phyloP scores from a whole-genome alignment of 1,140 invertebrate species.

The Tachypleus tridentatus region DNA sequence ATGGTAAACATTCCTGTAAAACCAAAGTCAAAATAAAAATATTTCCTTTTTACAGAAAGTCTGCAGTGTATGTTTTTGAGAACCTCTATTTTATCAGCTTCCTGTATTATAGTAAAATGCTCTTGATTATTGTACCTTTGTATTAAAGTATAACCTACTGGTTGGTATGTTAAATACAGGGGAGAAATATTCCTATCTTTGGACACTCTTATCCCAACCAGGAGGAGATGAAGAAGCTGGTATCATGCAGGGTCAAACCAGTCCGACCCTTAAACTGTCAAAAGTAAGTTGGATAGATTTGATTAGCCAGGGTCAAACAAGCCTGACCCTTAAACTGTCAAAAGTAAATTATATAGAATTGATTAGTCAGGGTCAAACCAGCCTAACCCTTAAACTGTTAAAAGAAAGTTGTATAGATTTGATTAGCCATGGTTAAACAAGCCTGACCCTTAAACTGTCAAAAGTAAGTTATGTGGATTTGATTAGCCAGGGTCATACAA shows the following conservation, averaged over 20 bases:
- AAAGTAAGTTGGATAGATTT: constrained; percentile 24
- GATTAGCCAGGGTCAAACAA: too few species aligned
- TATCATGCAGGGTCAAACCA: constrained; percentile 75
- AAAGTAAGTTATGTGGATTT: background rate
- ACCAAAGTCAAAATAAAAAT: constrained; percentile 26
- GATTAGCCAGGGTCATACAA: too few species aligned
- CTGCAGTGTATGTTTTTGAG: constrained; percentile 1
- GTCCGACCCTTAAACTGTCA: constrained; percentile 38
- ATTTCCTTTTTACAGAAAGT: constrained; percentile 10
- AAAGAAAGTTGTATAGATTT: background rate
- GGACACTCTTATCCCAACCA: constrained; percentile 71
- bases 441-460: background rate
- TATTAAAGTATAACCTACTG: constrained; percentile 4
- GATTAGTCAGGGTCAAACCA: background rate
- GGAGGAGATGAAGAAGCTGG: constrained; percentile 47
- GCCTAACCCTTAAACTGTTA: background rate
- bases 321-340: constrained; percentile 4
- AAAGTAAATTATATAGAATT: background rate
- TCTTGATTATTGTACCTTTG: constrained; percentile 10
- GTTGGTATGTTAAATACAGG: constrained; percentile 21
- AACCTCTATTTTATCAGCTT: constrained; percentile 13
- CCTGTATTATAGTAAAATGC: constrained; percentile 13
- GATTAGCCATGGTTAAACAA: background rate
- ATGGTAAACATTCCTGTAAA: background rate
- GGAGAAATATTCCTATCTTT: constrained; percentile 72